Evolutionary conservation across 2,888 invertebrate genomes (phyloP), one percentile per base, ranked within the genome.

Genomic region (Leptopilina drosophilae): DNA sequence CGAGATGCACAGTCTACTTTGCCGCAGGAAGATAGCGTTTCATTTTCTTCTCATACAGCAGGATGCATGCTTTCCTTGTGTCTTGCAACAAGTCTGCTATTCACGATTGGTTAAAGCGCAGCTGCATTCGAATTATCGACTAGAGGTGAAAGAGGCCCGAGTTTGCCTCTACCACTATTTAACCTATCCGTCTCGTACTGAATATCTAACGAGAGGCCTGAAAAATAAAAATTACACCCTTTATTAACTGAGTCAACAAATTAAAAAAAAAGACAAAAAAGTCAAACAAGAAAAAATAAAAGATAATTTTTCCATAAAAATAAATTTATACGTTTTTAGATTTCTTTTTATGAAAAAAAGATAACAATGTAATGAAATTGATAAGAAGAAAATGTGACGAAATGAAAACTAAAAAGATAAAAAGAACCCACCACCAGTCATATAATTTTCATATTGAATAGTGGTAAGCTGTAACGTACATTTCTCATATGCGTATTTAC

Each of bases 171-270:
- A 79, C 95, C 95, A 76, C 89, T 87, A 82, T 88, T 89, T 79
- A 90, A 86, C 87, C 95, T 94, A 93, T 97, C 96, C 90, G 96
- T 94, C 92, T 97, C 97, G 91, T 96, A 96, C 89, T 96, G 95
- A 88, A 96, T 94, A 91, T 97, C 96, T 87, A 95, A 92, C 80
- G 96, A 95, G 86, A 94, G 93, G 89, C 95, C 95, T 95, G 89
- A 66, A 91, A 91, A 33, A 33, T 20, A 20, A 33, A 33, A 49
- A 64, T 78, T 62, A 69, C 8, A 64, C 20, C 8, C 33, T 26
- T 20, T 64, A 26, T 64, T 64, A 62, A 15, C 42, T 33, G 5
- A 33, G 33, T 33, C 33, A 33, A 33, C 7, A 42, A 42, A 42
- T 62, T 62, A 7, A 64, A 20, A 11, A 2, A 33, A 64, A 26